These are phyloP conservation scores for Thaumetopoea pityocampa DNA, from an alignment of 1,140 invertebrate species.

Conservation along the genomic window DNA sequence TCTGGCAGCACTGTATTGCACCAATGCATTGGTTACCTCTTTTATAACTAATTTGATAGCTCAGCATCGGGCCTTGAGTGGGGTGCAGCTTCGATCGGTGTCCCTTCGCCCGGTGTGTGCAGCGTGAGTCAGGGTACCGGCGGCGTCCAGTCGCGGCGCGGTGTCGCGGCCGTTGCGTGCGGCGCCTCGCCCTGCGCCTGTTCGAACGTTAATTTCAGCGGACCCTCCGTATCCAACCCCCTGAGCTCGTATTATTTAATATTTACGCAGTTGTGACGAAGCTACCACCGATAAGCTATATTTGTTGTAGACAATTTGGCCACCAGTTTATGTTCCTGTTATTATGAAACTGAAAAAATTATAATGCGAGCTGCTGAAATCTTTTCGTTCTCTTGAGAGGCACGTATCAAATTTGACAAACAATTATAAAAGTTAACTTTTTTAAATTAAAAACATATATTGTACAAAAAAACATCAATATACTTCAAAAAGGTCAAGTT, in stretches of 20 bases:
- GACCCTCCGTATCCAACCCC: slow-evolving; percentile 3
- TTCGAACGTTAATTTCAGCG: slow-evolving; percentile 13
- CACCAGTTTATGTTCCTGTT: too few species aligned
- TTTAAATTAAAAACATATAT: too few species aligned
- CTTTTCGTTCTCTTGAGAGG: too few species aligned
- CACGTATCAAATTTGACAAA: too few species aligned
- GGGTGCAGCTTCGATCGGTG: not conserved
- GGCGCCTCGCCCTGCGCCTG: slow-evolving; percentile 27
- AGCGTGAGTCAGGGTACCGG: slow-evolving; percentile 14
- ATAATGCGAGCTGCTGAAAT: too few species aligned
- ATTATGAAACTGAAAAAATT: too few species aligned
- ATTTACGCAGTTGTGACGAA: slow-evolving; percentile 14
- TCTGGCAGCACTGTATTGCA: too few species aligned
- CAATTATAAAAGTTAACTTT: too few species aligned
- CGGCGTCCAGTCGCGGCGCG: slow-evolving; percentile 20
- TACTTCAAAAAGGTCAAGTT: too few species aligned
- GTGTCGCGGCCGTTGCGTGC: slow-evolving; percentile 36
- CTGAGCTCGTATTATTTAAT: slow-evolving; percentile 11
- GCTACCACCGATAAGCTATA: not conserved
- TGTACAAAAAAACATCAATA: too few species aligned
- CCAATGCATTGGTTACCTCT: too few species aligned
- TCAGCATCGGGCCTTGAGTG: not conserved
- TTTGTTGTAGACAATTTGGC: not conserved
- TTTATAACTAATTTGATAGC: too few species aligned
- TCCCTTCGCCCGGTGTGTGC: not conserved